Conservation (phyloP, 2,797 vertebrate species). For the Spea hammondii region DNA sequence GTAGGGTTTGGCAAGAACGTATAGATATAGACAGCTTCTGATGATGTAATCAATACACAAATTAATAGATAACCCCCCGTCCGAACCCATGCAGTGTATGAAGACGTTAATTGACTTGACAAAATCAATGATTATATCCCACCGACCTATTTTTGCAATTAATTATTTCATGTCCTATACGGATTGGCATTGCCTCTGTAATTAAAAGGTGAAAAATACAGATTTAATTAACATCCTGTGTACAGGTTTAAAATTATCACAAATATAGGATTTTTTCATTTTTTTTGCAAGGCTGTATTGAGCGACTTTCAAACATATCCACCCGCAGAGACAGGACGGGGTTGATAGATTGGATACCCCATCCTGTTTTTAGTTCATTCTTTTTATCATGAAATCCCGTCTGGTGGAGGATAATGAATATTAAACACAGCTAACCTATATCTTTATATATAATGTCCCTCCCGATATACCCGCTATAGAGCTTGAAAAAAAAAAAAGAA, state of each 20-base stretch:
- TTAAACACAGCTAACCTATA: too few relatives aligned
- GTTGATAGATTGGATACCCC: too few relatives aligned
- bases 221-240: conserved; percentile 13
- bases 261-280: not conserved
- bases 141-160: conserved; percentile 3
- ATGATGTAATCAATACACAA: conserved; percentile 36
- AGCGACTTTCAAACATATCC: not conserved
- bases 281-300: not conserved
- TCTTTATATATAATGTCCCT: too few relatives aligned
- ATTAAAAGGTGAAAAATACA: conserved; percentile 33
- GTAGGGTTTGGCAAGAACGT: not conserved
- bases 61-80: conserved; percentile 38
- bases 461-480: too few relatives aligned
- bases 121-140: conserved; percentile 27
- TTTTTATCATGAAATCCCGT: too few relatives aligned
- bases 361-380: too few relatives aligned
- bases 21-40: not conserved
- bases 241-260: not conserved
- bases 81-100: conserved; percentile 20
- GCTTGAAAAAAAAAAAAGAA: too few relatives aligned
- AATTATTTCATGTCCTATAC: conserved; percentile 17
- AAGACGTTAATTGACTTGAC: conserved; percentile 41
- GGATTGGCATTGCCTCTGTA: not conserved
- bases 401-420: too few relatives aligned
- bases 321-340: not conserved